Percentiles rank a stretch among this genome's conserved stretches.
Evolutionary conservation across 2,888 invertebrate species (phyloP).

Genomic region (Willowsia nigromaculata): DNA sequence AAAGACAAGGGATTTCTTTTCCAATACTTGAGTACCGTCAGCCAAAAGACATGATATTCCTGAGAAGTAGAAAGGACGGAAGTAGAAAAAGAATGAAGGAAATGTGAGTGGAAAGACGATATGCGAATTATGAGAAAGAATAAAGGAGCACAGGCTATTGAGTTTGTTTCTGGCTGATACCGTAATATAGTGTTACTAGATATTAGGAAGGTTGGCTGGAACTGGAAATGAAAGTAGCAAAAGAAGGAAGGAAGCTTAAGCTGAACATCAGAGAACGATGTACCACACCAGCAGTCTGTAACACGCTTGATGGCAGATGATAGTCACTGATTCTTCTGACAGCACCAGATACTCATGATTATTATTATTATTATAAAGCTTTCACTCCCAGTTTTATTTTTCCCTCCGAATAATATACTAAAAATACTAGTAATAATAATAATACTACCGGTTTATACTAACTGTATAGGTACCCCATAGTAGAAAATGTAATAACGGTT

Average conservation of each 20-base stretch:
- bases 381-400: conserved; percentile 45
- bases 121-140: conserved; percentile 44
- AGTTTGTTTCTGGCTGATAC: conserved; percentile 10
- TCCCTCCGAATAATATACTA: background rate
- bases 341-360: conserved; percentile 51
- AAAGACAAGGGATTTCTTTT: background rate
- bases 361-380: conserved; percentile 52
- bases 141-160: background rate
- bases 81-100: conserved; percentile 40
- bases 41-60: conserved; percentile 35
- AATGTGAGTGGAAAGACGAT: conserved; percentile 55
- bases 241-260: background rate
- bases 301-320: conserved; percentile 22
- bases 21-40: conserved; percentile 21
- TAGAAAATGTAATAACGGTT: background rate
- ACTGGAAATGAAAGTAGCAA: background rate
- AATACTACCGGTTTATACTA: background rate
- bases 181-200: background rate
- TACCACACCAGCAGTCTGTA: background rate
- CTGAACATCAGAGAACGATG: background rate
- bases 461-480: background rate
- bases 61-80: conserved; percentile 17
- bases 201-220: background rate
- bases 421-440: background rate
- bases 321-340: conserved; percentile 53